These are phyloP conservation scores for Hycleus cichorii DNA, from an alignment of 1,140 invertebrate genomes.

Conservation along the genomic window DNA sequence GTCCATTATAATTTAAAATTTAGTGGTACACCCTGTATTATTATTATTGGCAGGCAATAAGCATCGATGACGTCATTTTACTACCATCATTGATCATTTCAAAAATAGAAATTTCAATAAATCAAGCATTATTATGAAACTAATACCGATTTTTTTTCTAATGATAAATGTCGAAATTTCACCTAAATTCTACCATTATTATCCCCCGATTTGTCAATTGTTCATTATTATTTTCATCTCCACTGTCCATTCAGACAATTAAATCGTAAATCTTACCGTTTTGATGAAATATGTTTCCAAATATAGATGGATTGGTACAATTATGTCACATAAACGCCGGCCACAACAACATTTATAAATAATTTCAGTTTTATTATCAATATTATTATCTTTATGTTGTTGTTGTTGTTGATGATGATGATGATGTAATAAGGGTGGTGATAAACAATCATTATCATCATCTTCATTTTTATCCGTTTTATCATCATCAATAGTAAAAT, in stretches of 20 bases:
- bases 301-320: constrained; percentile 37
- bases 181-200: too few relatives aligned
- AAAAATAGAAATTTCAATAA: too few relatives aligned
- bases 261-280: constrained; percentile 33
- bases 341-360: constrained; percentile 27
- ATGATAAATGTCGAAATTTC: too few relatives aligned
- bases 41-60: too few relatives aligned
- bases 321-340: constrained; percentile 18
- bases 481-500: neutral
- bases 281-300: constrained; percentile 38
- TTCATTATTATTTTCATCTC: neutral
- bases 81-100: too few relatives aligned
- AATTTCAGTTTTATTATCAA: neutral
- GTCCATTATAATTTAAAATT: too few relatives aligned
- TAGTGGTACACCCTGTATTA: too few relatives aligned
- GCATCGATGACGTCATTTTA: too few relatives aligned
- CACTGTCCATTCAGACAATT: neutral
- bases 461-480: neutral
- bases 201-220: too few relatives aligned
- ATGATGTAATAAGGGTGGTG: neutral
- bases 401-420: neutral
- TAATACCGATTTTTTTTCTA: too few relatives aligned
- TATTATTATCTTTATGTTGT: neutral
- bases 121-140: too few relatives aligned
- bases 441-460: neutral